Conservation (phyloP, 2,888 invertebrate genomes). For the Sepioteuthis lessoniana region DNA sequence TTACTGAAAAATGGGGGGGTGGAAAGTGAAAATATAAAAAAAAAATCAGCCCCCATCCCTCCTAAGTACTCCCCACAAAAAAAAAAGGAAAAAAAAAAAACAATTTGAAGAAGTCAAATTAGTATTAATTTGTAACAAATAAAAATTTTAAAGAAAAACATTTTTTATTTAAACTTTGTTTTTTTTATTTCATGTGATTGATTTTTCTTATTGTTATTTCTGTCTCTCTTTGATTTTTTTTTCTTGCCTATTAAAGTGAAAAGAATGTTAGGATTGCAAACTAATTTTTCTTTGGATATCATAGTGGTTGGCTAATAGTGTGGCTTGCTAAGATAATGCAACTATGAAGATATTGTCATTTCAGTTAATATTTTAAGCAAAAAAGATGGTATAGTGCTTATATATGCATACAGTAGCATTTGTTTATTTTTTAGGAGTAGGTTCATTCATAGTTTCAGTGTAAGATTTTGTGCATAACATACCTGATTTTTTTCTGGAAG, state of each 20-base stretch:
- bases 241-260: neutral
- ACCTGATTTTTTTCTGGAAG: too few relatives aligned
- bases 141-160: conserved; percentile 43
- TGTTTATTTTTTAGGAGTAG: too few relatives aligned
- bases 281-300: too few relatives aligned
- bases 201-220: neutral
- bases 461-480: too few relatives aligned
- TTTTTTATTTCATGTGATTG: neutral
- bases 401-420: too few relatives aligned
- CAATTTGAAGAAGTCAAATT: conserved; percentile 44
- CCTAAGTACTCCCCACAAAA: neutral
- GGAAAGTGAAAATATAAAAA: neutral
- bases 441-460: too few relatives aligned
- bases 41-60: neutral
- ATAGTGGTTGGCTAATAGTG: too few relatives aligned
- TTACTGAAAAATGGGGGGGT: neutral
- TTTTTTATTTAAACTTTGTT: neutral
- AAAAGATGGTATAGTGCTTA: too few relatives aligned
- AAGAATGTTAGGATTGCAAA: neutral
- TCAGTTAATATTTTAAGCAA: too few relatives aligned
- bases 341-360: too few relatives aligned
- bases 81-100: neutral
- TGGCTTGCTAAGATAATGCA: too few relatives aligned
- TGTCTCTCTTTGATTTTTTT: neutral
- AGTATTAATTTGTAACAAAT: conserved; percentile 50